Conservation (phyloP, 2,888 invertebrate species). For the Tenodera sinensis region DNA sequence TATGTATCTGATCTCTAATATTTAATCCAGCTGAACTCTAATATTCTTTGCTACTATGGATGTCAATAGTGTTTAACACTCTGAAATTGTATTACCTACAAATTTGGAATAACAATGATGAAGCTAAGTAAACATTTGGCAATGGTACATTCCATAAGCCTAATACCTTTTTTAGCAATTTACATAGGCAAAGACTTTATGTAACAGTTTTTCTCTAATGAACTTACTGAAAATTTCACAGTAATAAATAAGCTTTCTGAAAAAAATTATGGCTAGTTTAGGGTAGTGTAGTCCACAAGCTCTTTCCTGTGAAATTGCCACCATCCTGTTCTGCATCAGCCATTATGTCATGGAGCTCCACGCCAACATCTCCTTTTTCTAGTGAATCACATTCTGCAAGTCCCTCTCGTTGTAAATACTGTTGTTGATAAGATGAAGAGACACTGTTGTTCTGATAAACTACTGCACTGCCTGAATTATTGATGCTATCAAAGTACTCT, state of each 20-base stretch:
- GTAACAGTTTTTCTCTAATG: not conserved
- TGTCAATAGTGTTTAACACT: not conserved
- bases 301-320: not conserved
- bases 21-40: not conserved
- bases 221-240: not conserved
- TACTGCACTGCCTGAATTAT: slow-evolving; percentile 43
- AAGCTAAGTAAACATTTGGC: not conserved
- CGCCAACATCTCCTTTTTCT: slow-evolving; percentile 40
- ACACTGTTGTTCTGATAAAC: slow-evolving; percentile 45
- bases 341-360: not conserved
- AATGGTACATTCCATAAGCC: not conserved
- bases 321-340: not conserved
- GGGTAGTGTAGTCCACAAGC: not conserved
- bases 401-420: slow-evolving; percentile 42
- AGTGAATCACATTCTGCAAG: slow-evolving; percentile 57
- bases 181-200: not conserved
- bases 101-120: not conserved
- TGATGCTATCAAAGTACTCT: slow-evolving; percentile 66
- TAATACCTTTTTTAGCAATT: not conserved
- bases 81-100: not conserved
- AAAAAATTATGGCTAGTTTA: not conserved
- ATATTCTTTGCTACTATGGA: not conserved
- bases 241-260: not conserved
- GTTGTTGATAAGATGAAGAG: slow-evolving; percentile 40
- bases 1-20: too few species aligned